Evolutionary conservation across 1,140 invertebrate species (phyloP).

Genomic region (Spodoptera litura): DNA sequence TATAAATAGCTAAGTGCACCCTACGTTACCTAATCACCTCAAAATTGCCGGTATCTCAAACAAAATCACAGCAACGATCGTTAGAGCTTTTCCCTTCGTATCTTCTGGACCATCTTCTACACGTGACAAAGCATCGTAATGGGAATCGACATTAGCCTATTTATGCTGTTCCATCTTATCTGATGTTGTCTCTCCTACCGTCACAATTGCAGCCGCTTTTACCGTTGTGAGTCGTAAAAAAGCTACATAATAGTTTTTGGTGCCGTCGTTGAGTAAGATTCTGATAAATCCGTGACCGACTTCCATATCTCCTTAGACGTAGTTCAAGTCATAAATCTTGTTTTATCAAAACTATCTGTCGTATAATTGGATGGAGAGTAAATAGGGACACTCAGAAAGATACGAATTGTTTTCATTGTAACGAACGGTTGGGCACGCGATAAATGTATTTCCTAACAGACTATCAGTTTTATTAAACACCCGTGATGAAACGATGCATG

Average conservation of each 20-base stretch:
- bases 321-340: constrained; percentile 67
- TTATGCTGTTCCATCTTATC: constrained; percentile 69
- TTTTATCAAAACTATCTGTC: constrained; percentile 65
- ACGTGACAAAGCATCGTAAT: constrained; percentile 71
- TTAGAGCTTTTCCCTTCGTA: constrained; percentile 41
- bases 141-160: constrained; percentile 72
- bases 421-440: constrained; percentile 21
- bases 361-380: constrained; percentile 53
- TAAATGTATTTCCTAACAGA: constrained; percentile 1
- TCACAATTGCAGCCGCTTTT: constrained; percentile 60
- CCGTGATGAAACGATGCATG: neutral
- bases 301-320: constrained; percentile 61
- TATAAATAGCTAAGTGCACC: neutral
- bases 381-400: constrained; percentile 41
- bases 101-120: constrained; percentile 55
- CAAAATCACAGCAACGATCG: constrained; percentile 38
- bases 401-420: constrained; percentile 44
- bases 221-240: constrained; percentile 63
- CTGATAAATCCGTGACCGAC: constrained; percentile 74
- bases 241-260: constrained; percentile 50
- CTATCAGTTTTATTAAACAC: constrained; percentile 12
- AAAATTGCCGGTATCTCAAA: constrained; percentile 38
- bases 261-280: constrained; percentile 49
- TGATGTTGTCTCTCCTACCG: constrained; percentile 63
- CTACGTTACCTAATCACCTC: neutral